Conservation (phyloP, 2,113 vertebrate genomes). For the Crypturellus undulatus region DNA sequence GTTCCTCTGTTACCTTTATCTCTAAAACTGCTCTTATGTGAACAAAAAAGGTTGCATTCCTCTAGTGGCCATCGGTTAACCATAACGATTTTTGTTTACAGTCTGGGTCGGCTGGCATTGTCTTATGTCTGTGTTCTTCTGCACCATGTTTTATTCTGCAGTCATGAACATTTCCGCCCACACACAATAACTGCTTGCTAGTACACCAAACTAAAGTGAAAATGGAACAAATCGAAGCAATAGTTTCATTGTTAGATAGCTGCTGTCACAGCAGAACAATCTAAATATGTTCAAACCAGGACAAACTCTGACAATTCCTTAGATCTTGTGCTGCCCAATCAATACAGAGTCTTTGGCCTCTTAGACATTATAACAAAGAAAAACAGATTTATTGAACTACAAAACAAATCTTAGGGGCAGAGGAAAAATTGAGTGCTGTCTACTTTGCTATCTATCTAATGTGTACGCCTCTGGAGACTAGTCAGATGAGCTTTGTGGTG, state of each 20-base stretch:
- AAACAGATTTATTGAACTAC: background rate
- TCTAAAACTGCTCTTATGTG: background rate
- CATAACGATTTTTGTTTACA: background rate
- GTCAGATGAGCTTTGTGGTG: background rate
- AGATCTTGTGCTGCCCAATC: background rate
- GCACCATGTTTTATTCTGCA: background rate
- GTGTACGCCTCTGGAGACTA: background rate
- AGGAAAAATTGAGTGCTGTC: background rate
- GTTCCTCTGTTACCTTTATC: background rate
- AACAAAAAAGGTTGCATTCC: rapidly evolving
- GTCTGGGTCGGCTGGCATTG: background rate
- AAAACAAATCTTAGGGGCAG: background rate
- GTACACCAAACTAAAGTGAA: background rate
- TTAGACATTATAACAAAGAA: background rate
- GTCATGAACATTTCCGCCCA: background rate
- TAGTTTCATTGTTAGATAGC: background rate
- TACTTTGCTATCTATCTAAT: background rate
- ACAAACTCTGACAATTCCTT: background rate
- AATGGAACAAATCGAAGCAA: background rate
- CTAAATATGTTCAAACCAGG: background rate
- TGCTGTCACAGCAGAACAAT: background rate
- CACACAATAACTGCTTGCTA: background rate
- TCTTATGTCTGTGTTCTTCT: background rate
- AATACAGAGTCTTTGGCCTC: background rate
- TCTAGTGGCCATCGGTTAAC: background rate